Evolutionary conservation across 2,888 invertebrate genomes (phyloP), one percentile per base, ranked within the genome.

Genomic region (Erannis defoliaria): DNA sequence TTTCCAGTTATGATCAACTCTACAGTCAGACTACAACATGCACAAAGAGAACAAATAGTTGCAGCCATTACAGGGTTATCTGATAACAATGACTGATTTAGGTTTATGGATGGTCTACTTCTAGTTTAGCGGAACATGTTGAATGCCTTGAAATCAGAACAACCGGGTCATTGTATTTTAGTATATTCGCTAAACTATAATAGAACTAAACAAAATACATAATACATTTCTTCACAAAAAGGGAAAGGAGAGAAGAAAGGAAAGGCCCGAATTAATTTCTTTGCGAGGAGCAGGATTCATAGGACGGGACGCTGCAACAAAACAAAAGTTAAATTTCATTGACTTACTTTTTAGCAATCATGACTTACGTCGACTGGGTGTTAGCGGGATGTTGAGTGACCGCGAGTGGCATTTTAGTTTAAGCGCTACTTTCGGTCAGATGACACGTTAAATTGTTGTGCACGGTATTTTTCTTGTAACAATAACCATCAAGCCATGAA

Each of bases 61-160:
- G 54, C 45, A 10, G 50, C 48, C 58, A 48, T 58, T 54, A 55
- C 43, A 35, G 26, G 56, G 55, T 55, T 67, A 67, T 67, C 66
- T 55, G 66, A 40, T 56, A 67, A 58, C 43, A 54, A 46, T 1
- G 54, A 43, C 37, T 58, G 53, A 64, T 62, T 56, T 59, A 57
- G 56, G 55, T 59, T 58, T 61, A 56, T 49, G 45, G 55, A 59
- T 51, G 33, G 21, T 59, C 55, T 38, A 42, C 45, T 55, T 61
- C 38, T 40, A 19, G 43, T 33, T 12, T 29, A 14, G 18, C 38
- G 48, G 16, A 31, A 18, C 29, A 23, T 14, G 23, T 45, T 45
- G 14, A 45, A 45, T 23, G 23, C n/a, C 37, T 18, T 38, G 38
- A 38, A 38, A 38, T 38, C 38, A 38, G 38, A 18, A 38, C 38